A percentile compares a stretch with the other conserved stretches of the same genome.
Evolutionary conservation across 2,888 invertebrate species (phyloP).

Genomic region (Strigamia crassipes): DNA sequence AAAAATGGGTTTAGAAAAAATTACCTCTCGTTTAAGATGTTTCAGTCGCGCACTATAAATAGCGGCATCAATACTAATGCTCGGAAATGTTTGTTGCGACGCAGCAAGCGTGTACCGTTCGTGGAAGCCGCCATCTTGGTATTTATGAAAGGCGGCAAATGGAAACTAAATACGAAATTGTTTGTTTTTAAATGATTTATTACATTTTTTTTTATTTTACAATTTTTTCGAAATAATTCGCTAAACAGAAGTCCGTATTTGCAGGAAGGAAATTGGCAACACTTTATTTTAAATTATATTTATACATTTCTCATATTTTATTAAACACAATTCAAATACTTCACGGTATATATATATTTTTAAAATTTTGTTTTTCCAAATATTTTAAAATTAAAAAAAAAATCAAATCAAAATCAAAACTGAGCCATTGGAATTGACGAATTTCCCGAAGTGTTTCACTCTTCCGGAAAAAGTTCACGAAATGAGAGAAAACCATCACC

Average conservation of each 20-base stretch:
- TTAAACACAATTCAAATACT: background rate
- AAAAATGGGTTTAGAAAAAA: background rate
- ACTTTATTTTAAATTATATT: background rate
- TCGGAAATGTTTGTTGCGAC: background rate
- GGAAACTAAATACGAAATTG: background rate
- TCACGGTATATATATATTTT: background rate
- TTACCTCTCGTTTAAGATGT: background rate
- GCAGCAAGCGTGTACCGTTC: background rate
- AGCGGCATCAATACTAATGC: background rate
- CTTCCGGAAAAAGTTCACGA: background rate
- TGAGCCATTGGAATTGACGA: background rate
- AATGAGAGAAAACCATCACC: background rate
- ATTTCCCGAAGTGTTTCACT: background rate
- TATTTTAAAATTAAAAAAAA: background rate
- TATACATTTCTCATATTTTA: too few species aligned
- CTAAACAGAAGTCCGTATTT: background rate
- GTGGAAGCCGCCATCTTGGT: background rate
- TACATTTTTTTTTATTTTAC: too few species aligned
- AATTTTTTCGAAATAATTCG: too few species aligned
- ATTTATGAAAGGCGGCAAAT: background rate
- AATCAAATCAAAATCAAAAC: background rate
- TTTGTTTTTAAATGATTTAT: too few species aligned
- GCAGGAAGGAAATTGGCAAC: background rate
- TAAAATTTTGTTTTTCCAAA: background rate
- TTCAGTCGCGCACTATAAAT: background rate